Conservation (phyloP, 2,113 vertebrate genomes). For the Sula dactylatra region DNA sequence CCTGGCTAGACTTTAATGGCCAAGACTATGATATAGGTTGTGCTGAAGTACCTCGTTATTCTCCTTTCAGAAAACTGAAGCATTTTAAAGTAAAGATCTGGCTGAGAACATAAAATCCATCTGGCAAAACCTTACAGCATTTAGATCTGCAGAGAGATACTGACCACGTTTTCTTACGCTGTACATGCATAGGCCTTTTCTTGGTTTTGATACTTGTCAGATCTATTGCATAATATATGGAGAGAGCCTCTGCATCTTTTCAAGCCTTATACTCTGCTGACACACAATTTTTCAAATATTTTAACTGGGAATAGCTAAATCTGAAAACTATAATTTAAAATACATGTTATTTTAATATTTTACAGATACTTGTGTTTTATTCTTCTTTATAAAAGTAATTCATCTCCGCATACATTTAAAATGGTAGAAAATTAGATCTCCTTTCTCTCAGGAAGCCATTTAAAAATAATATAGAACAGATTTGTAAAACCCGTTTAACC, state of each 20-base stretch:
- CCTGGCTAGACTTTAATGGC: neutral
- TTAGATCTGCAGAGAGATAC: neutral
- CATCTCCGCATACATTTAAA: neutral
- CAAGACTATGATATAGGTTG: neutral
- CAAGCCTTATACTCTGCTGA: neutral
- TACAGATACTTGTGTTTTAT: neutral
- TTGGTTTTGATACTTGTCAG: neutral
- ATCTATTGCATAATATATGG: neutral
- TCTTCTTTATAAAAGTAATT: neutral
- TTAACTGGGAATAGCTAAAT: neutral
- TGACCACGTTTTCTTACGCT: neutral
- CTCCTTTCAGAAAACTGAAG: neutral
- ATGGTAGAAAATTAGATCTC: neutral
- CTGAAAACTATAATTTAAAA: neutral
- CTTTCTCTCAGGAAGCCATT: neutral
- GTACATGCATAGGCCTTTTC: neutral
- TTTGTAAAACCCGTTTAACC: neutral
- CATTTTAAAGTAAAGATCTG: neutral
- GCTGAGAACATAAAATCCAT: neutral
- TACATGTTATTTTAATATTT: neutral
- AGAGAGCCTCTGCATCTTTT: neutral
- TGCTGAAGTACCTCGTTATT: neutral
- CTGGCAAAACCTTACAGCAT: neutral
- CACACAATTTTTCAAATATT: neutral
- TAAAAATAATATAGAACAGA: neutral